Base-by-base conservation (phyloP, 2,797 vertebrate species). In the Alca torda region DNA sequence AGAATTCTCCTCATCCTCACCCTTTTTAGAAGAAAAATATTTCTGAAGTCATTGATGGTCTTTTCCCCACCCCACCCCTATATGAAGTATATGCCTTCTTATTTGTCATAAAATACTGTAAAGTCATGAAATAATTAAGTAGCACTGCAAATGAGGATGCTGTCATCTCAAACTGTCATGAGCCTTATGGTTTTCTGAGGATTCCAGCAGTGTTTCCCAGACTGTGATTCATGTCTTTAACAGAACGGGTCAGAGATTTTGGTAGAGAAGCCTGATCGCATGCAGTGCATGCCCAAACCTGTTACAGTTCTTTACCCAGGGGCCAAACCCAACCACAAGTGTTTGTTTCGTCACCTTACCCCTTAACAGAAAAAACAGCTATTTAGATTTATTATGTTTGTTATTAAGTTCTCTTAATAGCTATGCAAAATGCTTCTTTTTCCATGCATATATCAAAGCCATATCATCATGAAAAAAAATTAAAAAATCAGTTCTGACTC, bases 321-420 rank as follows among this genome's bases (percentile, higher is more conserved):
- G 89, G 94, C 84, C 89, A 93, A 84, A 92, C 69, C 11, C 57
- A 92, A 84, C 87, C 77, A 60, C 70, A 89, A 94, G 39, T 59
- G n/a, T 94, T 95, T 95, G 31, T 90, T 95, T 94, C 31, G 0
- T 93, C 90, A 92, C 73, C 72, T 84, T 87, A 70, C 33, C 56
- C 50, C 70, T 81, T 89, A 92, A 89, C 75, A 89, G 68, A 82
- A 90, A 87, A 74, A 92, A 46, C 53, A 93, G 33, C 81, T 82
- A 95, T 90, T 94, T 83, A 86, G 68, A 75, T 90, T 92, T 89
- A 90, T 91, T 59, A 64, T 87, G 84, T 70, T 95, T 95, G 45
- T 96, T 93, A 77, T 84, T 95, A 90, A 92, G 60, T 79, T 92
- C 25, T 91, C 68, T 77, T 93, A 91, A 91, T 83, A 87, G 78